Evolutionary conservation across 2,888 invertebrate genomes (phyloP).

Genomic region (Eumerus sabulonum): DNA sequence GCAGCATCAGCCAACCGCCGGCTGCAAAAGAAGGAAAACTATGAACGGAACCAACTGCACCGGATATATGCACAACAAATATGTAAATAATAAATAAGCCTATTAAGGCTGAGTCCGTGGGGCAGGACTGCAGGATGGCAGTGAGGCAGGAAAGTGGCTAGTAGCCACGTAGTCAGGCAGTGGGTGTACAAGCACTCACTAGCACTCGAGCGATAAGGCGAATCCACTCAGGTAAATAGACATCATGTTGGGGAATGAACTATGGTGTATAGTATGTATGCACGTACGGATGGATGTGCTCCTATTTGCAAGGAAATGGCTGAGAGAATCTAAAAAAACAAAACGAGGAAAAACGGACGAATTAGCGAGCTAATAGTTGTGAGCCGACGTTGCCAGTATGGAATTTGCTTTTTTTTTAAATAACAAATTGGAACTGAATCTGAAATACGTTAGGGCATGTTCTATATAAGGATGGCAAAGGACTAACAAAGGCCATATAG

Average conservation of each 20-base stretch:
- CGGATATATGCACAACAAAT: slow-evolving; percentile 55
- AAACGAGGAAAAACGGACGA: slow-evolving; percentile 15
- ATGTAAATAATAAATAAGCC: slow-evolving; percentile 68
- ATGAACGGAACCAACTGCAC: neutral
- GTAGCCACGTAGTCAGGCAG: slow-evolving; percentile 3
- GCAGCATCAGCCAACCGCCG: neutral
- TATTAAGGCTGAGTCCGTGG: slow-evolving; percentile 57
- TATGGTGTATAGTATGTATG: too few species aligned
- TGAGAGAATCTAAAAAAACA: neutral
- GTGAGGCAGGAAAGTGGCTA: too few species aligned
- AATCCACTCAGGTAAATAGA: slow-evolving; percentile 65
- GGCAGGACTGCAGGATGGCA: slow-evolving; percentile 12
- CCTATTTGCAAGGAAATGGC: slow-evolving; percentile 53
- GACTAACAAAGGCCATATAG: too few species aligned
- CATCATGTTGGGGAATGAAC: slow-evolving; percentile 54
- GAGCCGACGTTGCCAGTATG: slow-evolving; percentile 36
- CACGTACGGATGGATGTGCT: slow-evolving; percentile 44
- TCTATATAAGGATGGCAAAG: too few species aligned
- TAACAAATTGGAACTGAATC: too few species aligned
- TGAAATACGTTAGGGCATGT: too few species aligned
- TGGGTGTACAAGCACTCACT: slow-evolving; percentile 30
- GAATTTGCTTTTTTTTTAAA: neutral
- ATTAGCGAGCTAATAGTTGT: slow-evolving; percentile 45
- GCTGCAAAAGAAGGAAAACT: neutral
- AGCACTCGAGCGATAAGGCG: slow-evolving; percentile 55